phyloP scores from a whole-genome alignment of 2,888 invertebrate genomes.

The Nymphalis c-album region DNA sequence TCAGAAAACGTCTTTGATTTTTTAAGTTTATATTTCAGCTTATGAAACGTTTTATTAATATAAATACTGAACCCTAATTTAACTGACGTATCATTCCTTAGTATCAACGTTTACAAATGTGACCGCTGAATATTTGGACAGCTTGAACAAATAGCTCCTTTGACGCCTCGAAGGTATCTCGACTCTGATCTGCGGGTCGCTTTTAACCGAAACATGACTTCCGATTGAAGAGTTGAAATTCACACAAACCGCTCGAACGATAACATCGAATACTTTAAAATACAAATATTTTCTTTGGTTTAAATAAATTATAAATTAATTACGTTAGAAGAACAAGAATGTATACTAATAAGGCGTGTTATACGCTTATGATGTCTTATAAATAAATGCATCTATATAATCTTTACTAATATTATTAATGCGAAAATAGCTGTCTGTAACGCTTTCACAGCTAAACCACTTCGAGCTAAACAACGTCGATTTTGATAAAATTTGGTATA shows the following conservation, averaged over 20 bases:
- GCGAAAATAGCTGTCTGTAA: too few species aligned
- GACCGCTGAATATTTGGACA: slow-evolving; percentile 61
- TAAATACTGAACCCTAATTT: slow-evolving; percentile 21
- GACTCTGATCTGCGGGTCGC: slow-evolving; percentile 51
- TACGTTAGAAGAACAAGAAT: background rate
- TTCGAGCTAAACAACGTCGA: too few species aligned
- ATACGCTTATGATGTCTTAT: too few species aligned
- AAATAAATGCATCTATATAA: too few species aligned
- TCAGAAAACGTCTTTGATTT: too few species aligned
- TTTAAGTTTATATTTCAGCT: too few species aligned
- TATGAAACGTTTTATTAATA: background rate
- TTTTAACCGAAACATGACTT: slow-evolving; percentile 41
- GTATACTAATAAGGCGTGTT: background rate
- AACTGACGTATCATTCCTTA: slow-evolving; percentile 49
- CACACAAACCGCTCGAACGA: background rate
- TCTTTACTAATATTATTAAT: too few species aligned
- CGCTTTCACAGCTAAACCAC: too few species aligned
- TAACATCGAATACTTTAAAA: slow-evolving; percentile 15
- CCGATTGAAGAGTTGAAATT: slow-evolving; percentile 28
- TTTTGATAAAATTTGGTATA: too few species aligned
- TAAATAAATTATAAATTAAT: background rate
- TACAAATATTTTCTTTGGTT: background rate
- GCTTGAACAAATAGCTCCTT: slow-evolving; percentile 69
- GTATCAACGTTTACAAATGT: slow-evolving; percentile 60
- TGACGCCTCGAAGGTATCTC: slow-evolving; percentile 65